A percentile compares a stretch with the other conserved stretches of the same genome.
Conservation (phyloP, 1,140 invertebrate species). For the Hycleus phaleratus region DNA sequence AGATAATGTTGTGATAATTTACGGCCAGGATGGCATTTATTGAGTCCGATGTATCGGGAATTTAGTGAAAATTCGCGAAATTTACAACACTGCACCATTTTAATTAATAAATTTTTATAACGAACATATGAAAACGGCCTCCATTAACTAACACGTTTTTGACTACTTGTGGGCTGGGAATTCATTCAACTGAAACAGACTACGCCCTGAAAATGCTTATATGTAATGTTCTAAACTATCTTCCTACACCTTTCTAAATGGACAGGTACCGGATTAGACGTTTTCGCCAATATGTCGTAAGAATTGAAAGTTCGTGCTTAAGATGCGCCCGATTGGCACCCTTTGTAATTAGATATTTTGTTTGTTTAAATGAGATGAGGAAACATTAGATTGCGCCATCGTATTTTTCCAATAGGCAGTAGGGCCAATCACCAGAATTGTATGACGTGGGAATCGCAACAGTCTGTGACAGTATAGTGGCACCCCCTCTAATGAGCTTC, state of each 20-base stretch:
- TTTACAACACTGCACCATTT: neutral
- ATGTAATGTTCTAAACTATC: no score
- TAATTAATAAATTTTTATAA: no score
- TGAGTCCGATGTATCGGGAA: neutral
- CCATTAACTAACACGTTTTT: no score
- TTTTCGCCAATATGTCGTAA: no score
- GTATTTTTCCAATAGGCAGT: constrained; percentile 13
- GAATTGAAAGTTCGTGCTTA: no score
- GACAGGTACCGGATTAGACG: no score
- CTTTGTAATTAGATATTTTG: neutral
- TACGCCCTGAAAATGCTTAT: no score
- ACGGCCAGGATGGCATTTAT: constrained; percentile 7
- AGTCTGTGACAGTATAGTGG: constrained; percentile 16
- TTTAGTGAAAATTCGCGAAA: neutral
- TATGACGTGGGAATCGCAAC: constrained; percentile 24
- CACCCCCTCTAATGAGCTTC: constrained; percentile 24
- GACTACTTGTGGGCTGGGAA: no score
- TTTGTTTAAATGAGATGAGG: constrained; percentile 9
- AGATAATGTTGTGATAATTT: constrained; percentile 8
- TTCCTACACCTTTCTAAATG: no score
- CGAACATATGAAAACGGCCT: no score
- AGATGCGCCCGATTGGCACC: no score
- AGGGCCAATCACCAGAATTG: constrained; percentile 21
- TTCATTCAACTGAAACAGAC: no score
- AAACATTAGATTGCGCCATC: constrained; percentile 26